Evolutionary conservation across 2,888 invertebrate genomes (phyloP).

Genomic region (Pseudococcus longispinus): DNA sequence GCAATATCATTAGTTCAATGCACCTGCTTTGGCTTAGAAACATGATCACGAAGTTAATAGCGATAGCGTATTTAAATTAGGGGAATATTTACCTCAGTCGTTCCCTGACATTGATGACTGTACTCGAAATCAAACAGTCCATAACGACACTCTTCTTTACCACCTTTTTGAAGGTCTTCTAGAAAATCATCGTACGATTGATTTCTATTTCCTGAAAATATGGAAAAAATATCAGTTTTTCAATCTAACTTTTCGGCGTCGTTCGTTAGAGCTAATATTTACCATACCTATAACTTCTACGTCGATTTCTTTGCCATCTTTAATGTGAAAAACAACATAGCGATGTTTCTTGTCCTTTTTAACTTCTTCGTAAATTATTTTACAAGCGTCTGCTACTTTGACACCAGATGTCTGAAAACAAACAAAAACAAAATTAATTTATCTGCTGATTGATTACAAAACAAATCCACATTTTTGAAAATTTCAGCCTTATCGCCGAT

Average conservation of each 20-base stretch:
- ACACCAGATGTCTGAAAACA: conserved; percentile 86
- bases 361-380: conserved; percentile 94
- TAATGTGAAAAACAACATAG: conserved; percentile 95
- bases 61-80: background rate
- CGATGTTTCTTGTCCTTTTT: conserved; percentile 98
- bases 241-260: background rate
- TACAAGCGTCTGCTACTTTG: conserved; percentile 92
- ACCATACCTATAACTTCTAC: conserved; percentile 83
- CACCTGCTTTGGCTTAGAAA: background rate
- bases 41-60: background rate
- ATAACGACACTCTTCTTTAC: conserved; percentile 96
- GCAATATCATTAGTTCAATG: background rate
- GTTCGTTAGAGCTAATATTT: background rate
- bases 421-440: background rate
- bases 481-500: background rate
- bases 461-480: background rate
- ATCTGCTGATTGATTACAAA: too few species aligned
- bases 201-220: conserved; percentile 72
- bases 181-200: conserved; percentile 94
- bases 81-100: conserved; percentile 74
- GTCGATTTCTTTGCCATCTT: conserved; percentile 94
- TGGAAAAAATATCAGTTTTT: background rate
- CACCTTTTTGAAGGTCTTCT: conserved; percentile 88
- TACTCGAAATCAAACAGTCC: conserved; percentile 98
- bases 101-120: conserved; percentile 96